phyloP scores from a whole-genome alignment of 2,113 vertebrate species.

The Myrmecophaga tridactyla region DNA sequence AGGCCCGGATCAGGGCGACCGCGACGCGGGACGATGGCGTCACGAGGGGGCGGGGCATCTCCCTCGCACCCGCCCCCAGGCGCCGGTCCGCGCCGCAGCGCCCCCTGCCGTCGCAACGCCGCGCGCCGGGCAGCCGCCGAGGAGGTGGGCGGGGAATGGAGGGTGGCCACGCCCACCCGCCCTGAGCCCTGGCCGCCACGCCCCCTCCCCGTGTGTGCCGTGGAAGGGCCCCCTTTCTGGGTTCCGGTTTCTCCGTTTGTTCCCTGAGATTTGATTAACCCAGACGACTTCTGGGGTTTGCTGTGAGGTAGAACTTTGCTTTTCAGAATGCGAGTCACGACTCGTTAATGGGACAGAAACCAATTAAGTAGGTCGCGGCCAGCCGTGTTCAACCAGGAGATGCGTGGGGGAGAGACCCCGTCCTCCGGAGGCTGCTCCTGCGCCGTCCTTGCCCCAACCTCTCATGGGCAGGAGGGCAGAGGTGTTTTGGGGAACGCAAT shows the following conservation, averaged over 20 bases:
- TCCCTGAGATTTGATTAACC: neutral
- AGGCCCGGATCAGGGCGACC: neutral
- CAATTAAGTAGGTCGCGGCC: neutral
- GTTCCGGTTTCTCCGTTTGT: fast-evolving
- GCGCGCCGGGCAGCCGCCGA: fast-evolving
- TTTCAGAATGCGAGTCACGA: neutral
- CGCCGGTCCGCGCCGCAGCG: neutral
- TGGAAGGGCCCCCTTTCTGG: no score
- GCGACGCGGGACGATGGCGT: neutral
- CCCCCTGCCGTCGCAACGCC: neutral
- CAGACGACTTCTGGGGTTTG: neutral
- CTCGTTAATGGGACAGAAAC: neutral
- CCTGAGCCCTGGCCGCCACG: fast-evolving
- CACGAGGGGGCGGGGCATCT: neutral
- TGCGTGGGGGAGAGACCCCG: neutral
- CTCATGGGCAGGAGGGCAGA: neutral
- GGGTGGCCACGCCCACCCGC: neutral
- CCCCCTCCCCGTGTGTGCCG: no score
- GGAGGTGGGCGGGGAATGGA: neutral
- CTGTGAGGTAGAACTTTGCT: neutral
- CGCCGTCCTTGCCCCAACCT: neutral
- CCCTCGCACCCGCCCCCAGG: neutral
- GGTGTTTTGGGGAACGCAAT: neutral
- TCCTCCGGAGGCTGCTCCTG: neutral
- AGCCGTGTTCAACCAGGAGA: neutral